Percentiles rank a stretch among this genome's conserved stretches.
phyloP scores from a whole-genome alignment of 1,140 invertebrate species.

The Venustaconcha ellipsiformis region DNA sequence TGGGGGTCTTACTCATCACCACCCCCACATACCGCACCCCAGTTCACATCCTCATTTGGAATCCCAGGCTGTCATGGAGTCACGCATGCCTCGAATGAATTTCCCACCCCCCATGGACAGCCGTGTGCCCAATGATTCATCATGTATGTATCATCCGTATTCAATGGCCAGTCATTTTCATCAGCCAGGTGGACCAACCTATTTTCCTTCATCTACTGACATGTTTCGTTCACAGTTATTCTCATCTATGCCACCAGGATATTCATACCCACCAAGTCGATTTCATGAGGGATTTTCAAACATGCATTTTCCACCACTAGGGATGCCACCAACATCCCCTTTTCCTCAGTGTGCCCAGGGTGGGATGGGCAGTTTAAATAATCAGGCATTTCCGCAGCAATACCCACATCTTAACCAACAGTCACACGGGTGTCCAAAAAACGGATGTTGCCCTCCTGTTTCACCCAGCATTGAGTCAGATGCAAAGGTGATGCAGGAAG shows the following conservation, averaged over 20 bases:
- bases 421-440: slow-evolving; percentile 49
- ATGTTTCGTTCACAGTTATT: slow-evolving; percentile 42
- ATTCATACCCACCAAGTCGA: slow-evolving; percentile 35
- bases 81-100: slow-evolving; percentile 32
- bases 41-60: slow-evolving; percentile 22
- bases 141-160: slow-evolving; percentile 36
- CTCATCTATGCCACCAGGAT: slow-evolving; percentile 39
- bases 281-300: slow-evolving; percentile 32
- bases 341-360: slow-evolving; percentile 35
- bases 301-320: slow-evolving; percentile 25
- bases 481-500: slow-evolving; percentile 49
- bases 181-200: slow-evolving; percentile 42
- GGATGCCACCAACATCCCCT: slow-evolving; percentile 32
- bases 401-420: slow-evolving; percentile 35
- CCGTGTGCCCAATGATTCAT: slow-evolving; percentile 35
- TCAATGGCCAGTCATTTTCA: slow-evolving; percentile 29
- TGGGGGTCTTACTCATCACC: slow-evolving; percentile 27
- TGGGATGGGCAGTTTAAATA: slow-evolving; percentile 28
- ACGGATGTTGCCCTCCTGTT: slow-evolving; percentile 50
- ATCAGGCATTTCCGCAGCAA: slow-evolving; percentile 29
- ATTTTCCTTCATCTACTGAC: slow-evolving; percentile 38
- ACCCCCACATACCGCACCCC: slow-evolving; percentile 22
- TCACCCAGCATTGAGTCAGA: slow-evolving; percentile 44
- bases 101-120: slow-evolving; percentile 18
- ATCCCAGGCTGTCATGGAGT: slow-evolving; percentile 15